Base-by-base conservation (phyloP, 2,888 invertebrate genomes). In the Parnassius apollo region DNA sequence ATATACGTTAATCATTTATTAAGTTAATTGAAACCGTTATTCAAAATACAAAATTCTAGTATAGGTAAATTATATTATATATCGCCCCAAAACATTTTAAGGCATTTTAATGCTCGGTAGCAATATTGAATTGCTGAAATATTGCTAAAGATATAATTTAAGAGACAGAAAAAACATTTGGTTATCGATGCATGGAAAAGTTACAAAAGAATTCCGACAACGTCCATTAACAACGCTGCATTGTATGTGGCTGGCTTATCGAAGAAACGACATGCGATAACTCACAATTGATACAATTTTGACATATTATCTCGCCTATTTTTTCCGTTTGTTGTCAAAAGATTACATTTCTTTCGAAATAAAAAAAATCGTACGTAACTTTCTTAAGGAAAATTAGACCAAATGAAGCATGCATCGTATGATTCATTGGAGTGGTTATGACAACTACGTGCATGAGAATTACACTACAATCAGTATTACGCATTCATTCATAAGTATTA, bases 401-500 rank as follows among this genome's bases (percentile, higher is more conserved):
- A 22, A 42, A 57, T 35, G 18, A 52, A 54, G 48, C 42, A 62
- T 50, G 49, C 55, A 55, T 55, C 10, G 10, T 25, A 7, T 63
- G 59, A 63, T n/a, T 63, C 59, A 63, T 22, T 46, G 9, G 11
- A 42, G 52, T 44, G 13, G 10, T 52, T 25, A 11, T 42, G 56
- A 45, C 56, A 46, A 35, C 35, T 48, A 44, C 9, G 10, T 45
- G 45, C 57, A 25, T 68, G 64, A 65, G 54, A 61, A 51, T 67
- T 68, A 69, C 68, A 50, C 46, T 25, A 62, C 65, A 62, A 68
- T 66, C 67, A 52, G 57, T 53, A 65, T 72, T 74, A 74, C 71
- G 62, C 68, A 70, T 70, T 73, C 75, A 72, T 75, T 74, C 68
- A 72, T 69, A 68, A 70, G 56, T 57, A 51, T 45, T 61, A 45